Percentiles rank a stretch among this genome's conserved stretches.
phyloP scores from a whole-genome alignment of 2,888 invertebrate genomes.

The Noctua comes region DNA sequence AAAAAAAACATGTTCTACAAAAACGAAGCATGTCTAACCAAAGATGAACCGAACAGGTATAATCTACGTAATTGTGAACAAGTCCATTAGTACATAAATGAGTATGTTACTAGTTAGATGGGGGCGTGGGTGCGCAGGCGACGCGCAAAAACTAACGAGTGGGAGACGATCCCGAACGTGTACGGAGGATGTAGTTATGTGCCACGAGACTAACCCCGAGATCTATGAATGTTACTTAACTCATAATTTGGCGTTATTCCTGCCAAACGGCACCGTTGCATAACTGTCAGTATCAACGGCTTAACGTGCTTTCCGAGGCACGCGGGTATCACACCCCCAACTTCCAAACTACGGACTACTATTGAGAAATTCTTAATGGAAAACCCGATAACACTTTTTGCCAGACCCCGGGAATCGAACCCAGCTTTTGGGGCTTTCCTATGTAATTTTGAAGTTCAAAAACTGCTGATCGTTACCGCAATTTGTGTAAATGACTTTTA shows the following conservation, averaged over 20 bases:
- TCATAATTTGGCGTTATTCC: neutral
- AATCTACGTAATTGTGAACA: conserved; percentile 45
- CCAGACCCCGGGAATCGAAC: neutral
- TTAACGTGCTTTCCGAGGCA: no score
- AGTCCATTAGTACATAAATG: conserved; percentile 48
- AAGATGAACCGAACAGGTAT: no score
- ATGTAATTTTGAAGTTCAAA: no score
- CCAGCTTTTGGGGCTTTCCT: neutral
- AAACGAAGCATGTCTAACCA: conserved; percentile 27
- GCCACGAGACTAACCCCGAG: neutral
- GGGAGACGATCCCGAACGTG: conserved; percentile 38
- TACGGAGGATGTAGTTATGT: conserved; percentile 18
- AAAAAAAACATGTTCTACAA: conserved; percentile 22
- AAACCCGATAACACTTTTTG: neutral
- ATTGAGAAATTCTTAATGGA: neutral
- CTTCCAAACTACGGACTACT: neutral
- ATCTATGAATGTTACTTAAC: neutral
- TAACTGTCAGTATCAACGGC: neutral
- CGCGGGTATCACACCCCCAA: no score
- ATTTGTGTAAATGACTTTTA: no score
- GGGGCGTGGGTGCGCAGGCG: conserved; percentile 40
- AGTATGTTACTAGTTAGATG: conserved; percentile 18
- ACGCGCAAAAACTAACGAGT: conserved; percentile 51
- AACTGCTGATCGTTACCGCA: no score
- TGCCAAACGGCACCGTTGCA: neutral